phyloP scores from a whole-genome alignment of 1,140 invertebrate species.

The Ericerus pela region DNA sequence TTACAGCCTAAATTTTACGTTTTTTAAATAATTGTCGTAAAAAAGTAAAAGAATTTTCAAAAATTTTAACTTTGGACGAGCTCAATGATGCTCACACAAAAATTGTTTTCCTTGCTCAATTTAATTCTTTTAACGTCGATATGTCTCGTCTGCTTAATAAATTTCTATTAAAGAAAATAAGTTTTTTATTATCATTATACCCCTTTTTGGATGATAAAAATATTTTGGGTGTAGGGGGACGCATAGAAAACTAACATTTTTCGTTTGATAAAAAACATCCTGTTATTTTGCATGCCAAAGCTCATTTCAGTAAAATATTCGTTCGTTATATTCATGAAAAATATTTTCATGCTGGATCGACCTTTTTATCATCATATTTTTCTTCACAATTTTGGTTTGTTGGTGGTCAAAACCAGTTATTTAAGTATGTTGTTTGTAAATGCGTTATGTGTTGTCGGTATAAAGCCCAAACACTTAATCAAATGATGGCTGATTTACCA shows the following conservation, averaged over 20 bases:
- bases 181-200: conserved; percentile 7
- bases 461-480: conserved; percentile 12
- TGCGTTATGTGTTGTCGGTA: conserved; percentile 17
- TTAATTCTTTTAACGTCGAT: neutral
- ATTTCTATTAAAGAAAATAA: neutral
- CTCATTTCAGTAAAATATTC: conserved; percentile 28
- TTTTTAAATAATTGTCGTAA: no score
- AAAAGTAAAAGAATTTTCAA: no score
- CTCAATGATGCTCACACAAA: neutral
- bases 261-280: conserved; percentile 29
- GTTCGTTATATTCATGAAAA: conserved; percentile 26
- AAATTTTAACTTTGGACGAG: no score
- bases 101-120: conserved; percentile 1
- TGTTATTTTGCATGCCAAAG: conserved; percentile 27
- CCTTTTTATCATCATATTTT: conserved; percentile 13
- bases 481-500: conserved; percentile 21
- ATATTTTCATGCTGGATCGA: conserved; percentile 26
- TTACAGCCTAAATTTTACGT: no score
- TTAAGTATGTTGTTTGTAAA: conserved; percentile 10
- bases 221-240: conserved; percentile 17
- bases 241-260: neutral
- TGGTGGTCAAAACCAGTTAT: neutral
- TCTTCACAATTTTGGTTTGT: conserved; percentile 15
- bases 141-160: neutral
- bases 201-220: conserved; percentile 19